Percentiles rank a stretch among this genome's conserved stretches.
Evolutionary conservation across 2,797 vertebrate species (phyloP).

Genomic region (Semaprochilodus insignis): DNA sequence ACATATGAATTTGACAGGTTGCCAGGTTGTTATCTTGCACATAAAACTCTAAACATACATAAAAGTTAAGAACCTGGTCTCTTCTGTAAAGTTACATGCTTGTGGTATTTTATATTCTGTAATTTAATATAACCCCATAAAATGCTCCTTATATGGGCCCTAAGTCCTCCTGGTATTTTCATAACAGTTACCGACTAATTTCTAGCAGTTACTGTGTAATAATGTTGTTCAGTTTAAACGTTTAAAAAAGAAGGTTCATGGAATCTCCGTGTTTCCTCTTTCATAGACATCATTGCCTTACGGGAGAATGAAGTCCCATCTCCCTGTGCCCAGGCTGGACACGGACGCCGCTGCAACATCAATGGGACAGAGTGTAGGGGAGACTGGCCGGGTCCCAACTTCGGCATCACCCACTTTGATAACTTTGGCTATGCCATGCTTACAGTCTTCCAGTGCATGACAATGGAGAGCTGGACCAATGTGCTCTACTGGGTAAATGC

Average conservation of each 20-base stretch:
- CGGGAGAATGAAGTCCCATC: constrained; percentile 86
- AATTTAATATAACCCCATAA: no score
- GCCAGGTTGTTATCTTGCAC: no score
- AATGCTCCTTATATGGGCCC: no score
- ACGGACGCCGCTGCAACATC: constrained; percentile 89
- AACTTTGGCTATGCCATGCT: constrained; percentile 98
- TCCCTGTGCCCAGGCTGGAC: constrained; percentile 90
- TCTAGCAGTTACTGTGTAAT: no score
- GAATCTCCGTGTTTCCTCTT: constrained; percentile 13
- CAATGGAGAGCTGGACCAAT: constrained; percentile 97
- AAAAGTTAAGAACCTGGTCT: no score
- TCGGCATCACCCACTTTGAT: constrained; percentile 97
- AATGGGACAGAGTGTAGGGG: constrained; percentile 90
- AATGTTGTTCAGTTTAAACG: no score
- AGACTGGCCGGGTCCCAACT: constrained; percentile 93
- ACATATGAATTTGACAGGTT: no score
- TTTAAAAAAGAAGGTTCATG: not conserved
- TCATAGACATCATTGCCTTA: constrained; percentile 85
- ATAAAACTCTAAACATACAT: no score
- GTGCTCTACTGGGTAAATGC: constrained; percentile 94
- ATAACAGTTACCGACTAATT: no score
- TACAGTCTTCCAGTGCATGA: constrained; percentile 97
- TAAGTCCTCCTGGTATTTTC: no score
- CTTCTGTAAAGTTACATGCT: no score
- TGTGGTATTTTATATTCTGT: no score